Percentiles rank a stretch among this genome's conserved stretches.
phyloP scores from a whole-genome alignment of 1,140 invertebrate genomes.

The Drosophila nannoptera region DNA sequence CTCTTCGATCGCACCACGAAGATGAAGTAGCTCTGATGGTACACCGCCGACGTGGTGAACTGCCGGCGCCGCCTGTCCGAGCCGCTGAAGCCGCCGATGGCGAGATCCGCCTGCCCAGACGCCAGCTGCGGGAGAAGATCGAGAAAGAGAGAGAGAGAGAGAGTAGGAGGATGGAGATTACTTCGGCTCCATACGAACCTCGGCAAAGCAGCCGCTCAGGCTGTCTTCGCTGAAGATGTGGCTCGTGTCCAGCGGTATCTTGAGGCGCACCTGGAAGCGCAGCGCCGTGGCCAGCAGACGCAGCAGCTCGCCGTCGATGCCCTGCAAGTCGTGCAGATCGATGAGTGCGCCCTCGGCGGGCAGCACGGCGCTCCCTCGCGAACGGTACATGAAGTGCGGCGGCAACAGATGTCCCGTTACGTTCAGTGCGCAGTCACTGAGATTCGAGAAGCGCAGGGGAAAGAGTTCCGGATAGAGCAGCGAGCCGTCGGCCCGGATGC shows the following conservation, averaged over 20 bases:
- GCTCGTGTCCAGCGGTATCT: conserved; percentile 37
- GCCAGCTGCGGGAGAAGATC: too few species aligned
- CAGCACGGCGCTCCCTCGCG: neutral
- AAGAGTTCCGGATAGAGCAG: conserved; percentile 29
- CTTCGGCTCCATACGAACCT: conserved; percentile 18
- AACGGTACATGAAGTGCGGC: conserved; percentile 51
- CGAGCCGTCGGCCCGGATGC: conserved; percentile 7
- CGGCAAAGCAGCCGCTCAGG: conserved; percentile 52
- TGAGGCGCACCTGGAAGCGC: conserved; percentile 33
- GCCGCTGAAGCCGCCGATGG: conserved; percentile 56
- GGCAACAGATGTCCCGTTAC: conserved; percentile 51
- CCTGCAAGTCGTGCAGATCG: conserved; percentile 10
- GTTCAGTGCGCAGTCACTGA: conserved; percentile 37
- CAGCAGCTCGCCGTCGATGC: conserved; percentile 62
- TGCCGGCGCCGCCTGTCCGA: conserved; percentile 40
- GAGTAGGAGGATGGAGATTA: too few species aligned
- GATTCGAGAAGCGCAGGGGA: conserved; percentile 26
- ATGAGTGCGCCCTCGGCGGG: conserved; percentile 1
- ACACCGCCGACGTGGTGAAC: conserved; percentile 53
- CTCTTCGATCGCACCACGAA: conserved; percentile 50
- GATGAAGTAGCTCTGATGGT: conserved; percentile 55
- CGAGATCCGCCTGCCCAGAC: conserved; percentile 33
- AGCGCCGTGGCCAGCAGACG: conserved; percentile 41
- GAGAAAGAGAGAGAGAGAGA: too few species aligned
- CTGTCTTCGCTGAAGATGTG: conserved; percentile 44